phyloP scores from a whole-genome alignment of 1,140 invertebrate species.

The Eurosta solidaginis region DNA sequence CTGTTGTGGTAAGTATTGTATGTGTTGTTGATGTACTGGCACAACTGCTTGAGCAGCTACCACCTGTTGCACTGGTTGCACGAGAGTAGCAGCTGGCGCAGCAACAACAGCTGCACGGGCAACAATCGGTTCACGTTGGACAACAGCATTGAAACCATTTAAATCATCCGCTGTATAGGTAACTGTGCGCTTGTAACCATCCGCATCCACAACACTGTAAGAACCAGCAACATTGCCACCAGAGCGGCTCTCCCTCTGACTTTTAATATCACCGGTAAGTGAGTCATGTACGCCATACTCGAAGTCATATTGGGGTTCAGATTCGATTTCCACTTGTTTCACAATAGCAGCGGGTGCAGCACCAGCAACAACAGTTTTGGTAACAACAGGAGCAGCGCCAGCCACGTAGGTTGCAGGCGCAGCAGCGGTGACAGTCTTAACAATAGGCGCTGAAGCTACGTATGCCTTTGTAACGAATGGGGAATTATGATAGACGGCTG shows the following conservation, averaged over 20 bases:
- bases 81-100: slow-evolving; percentile 35
- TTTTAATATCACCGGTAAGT: slow-evolving; percentile 65
- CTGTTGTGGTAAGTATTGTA: slow-evolving; percentile 33
- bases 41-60: slow-evolving; percentile 3
- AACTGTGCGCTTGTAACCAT: slow-evolving; percentile 64
- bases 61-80: slow-evolving; percentile 29
- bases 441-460: neutral
- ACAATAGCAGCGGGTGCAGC: slow-evolving; percentile 34
- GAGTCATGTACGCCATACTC: slow-evolving; percentile 63
- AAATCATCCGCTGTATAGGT: slow-evolving; percentile 64
- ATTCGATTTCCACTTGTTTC: slow-evolving; percentile 49
- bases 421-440: neutral
- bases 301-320: slow-evolving; percentile 61
- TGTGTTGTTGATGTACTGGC: slow-evolving; percentile 39
- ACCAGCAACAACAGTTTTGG: slow-evolving; percentile 7
- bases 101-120: slow-evolving; percentile 36
- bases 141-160: slow-evolving; percentile 63
- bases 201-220: slow-evolving; percentile 66
- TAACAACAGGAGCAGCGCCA: neutral
- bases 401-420: neutral
- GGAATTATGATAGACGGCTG: slow-evolving; percentile 8
- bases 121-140: slow-evolving; percentile 60
- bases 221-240: slow-evolving; percentile 63
- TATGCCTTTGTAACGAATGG: slow-evolving; percentile 43
- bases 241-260: slow-evolving; percentile 64